Evolutionary conservation across 1,140 invertebrate genomes (phyloP), one percentile per base, ranked within the genome.

Genomic region (Calephelis nemesis): DNA sequence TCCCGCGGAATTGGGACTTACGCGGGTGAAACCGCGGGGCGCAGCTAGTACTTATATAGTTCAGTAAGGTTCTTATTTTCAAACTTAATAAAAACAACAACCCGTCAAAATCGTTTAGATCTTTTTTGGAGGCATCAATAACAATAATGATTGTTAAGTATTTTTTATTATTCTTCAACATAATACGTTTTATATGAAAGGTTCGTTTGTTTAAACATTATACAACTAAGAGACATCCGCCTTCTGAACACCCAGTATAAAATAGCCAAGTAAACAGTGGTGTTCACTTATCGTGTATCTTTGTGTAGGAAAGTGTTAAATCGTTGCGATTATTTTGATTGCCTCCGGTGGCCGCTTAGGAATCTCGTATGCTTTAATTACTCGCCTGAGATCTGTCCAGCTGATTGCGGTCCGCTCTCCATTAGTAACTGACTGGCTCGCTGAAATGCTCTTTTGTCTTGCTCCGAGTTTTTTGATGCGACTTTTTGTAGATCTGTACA

Each of bases 381-480:
- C 69, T 62, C 30, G 63, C 47, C 54, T 54, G 69, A 66, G 69
- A 70, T 70, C 69, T 65, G 64, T 70, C 69, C 69, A 19, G 63
- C 65, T 47, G 69, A 70, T 70, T 63, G 64, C 69, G 54, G 54
- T 52, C 42, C 47, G 50, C 54, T 58, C 69, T 70, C 64, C 69
- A 70, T 70, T 66, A 66, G 63, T 70, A 54, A 52, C 69, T 70
- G 69, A 66, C 69, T 70, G 62, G 65, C 63, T 62, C 50, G 64
- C 48, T 70, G 69, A 70, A 70, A 66, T 70, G 60, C 69, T 66
- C 69, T 70, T 66, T 70, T 70, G 64, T 70, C 54, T 70, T 70
- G 54, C 30, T 60, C 39, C 54, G 12, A 60, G 54, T 40, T 60
- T 58, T 60, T 58, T 58, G 54, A 60, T 60, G 12, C 30, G 54